Evolutionary conservation across 2,888 invertebrate species (phyloP), one percentile per base, ranked within the genome.

Genomic region (Diplolepis rosae): DNA sequence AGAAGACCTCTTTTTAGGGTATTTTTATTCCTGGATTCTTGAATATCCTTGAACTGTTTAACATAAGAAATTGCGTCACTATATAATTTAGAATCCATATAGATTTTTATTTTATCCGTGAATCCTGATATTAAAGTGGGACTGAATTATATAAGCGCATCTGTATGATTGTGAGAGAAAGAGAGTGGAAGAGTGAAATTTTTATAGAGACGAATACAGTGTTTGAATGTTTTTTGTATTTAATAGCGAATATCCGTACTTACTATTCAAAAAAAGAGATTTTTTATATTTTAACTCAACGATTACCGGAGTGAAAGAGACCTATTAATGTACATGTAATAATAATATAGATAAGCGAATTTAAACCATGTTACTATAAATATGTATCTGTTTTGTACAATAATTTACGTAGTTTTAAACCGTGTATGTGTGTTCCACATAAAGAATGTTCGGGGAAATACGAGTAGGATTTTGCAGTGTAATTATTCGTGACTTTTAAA

Each of bases 361-460:
- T 83, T 84, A 82, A 85, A 83, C 80, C 82, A 85, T 86, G 86
- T 87, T 88, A 85, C 80, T 83, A 81, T 84, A 82, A 83, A 83
- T 84, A 85, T 84, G 80, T 83, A 84, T 82, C 79, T 84, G 83
- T 83, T 85, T 82, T 87, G 85, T 85, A 87, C 82, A 82, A 83
- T 86, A 85, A 79, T 81, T 76, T 75, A 76, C 79, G 71, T 73
- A 39, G 61, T 39, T 7, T 61, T 39, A 61, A 39, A 11, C 13
- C 22, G 30, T 52, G 39, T 22, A 35, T n/a, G 39, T 4, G 61
- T 35, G 27, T 61, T 27, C 24, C 24, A 61, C 61, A 7, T 39
- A 39, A 61, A 61, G 61, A 35, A 61, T 61, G 61, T 61, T 61
- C 61, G 61, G 61, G 61, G 24, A 15, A 61, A 61, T 61, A 61